Evolutionary conservation across 2,888 invertebrate genomes (phyloP), one percentile per base, ranked within the genome.

Genomic region (Athalia cordata): DNA sequence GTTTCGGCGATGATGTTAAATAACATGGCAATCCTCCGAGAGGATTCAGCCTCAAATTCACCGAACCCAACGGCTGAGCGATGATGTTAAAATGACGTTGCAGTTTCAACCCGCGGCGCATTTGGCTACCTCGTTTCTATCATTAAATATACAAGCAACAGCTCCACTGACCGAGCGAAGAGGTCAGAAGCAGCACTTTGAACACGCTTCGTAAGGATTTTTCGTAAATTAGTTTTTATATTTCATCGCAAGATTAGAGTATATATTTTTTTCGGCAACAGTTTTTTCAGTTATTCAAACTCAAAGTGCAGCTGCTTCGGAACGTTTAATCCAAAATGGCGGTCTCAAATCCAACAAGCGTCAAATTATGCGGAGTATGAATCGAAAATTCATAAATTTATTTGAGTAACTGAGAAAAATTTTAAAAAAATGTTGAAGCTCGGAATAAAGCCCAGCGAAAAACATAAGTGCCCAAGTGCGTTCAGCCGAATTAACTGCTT

Each of bases 81-180:
- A 68, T 68, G 68, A 68, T 68, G 68, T 43, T 68, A 68, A 68
- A 68, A 68, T 68, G 68, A 68, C 68, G 50, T 68, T 68, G 68
- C 68, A 68, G 68, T 68, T 68, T 68, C 47, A 68, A 43, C 29
- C 29, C 29, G 29, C 68, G 15, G 50, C 55, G 15, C 52, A 68
- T 52, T 68, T 52, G 15, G 8, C 52, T 52, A 52, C 55, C 55
- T 5, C 52, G 11, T 55, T 29, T 64, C 15, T 68, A 68, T 68
- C 13, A 68, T 68, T 55, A 52, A 68, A 68, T 68, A 29, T 29
- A 49, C 13, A 55, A 68, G 55, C 43, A 68, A 68, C 68, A 68
- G 3, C 55, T 29, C 29, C 50, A 50, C 68, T 68, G 68, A 68
- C 68, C 68, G 29, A 11, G 29, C 68, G 68, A 43, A 68, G n/a